Conservation (phyloP, 2,888 invertebrate species). For the Macroteleia sp. region DNA sequence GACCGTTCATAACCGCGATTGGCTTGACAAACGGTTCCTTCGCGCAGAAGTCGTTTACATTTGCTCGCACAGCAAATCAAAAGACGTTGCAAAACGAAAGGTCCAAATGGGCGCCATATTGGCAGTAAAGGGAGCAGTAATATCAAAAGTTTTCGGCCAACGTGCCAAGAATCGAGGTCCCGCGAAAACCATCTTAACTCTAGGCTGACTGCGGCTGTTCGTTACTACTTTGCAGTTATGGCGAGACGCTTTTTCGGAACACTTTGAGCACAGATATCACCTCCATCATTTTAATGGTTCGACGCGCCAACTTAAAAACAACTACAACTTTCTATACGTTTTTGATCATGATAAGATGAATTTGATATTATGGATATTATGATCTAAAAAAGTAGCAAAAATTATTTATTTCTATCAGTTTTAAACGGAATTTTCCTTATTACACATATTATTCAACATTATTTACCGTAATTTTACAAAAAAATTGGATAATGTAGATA, state of each 20-base stretch:
- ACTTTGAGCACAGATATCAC: conserved; percentile 36
- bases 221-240: conserved; percentile 40
- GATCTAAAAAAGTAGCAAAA: too few species aligned
- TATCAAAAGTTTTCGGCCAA: conserved; percentile 45
- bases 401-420: too few species aligned
- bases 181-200: conserved; percentile 38
- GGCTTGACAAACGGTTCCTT: conserved; percentile 41
- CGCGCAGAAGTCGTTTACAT: conserved; percentile 33
- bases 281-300: conserved; percentile 57
- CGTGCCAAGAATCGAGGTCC: conserved; percentile 53
- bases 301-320: too few species aligned
- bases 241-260: conserved; percentile 34
- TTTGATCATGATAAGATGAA: too few species aligned
- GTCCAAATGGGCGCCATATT: conserved; percentile 42
- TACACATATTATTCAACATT: too few species aligned
- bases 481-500: too few species aligned
- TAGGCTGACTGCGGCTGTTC: conserved; percentile 32
- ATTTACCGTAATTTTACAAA: too few species aligned
- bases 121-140: conserved; percentile 34
- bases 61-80: conserved; percentile 8
- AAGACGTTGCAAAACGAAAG: conserved; percentile 10
- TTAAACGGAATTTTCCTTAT: too few species aligned
- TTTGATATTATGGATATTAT: too few species aligned
- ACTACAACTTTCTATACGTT: too few species aligned
- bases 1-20: conserved; percentile 26